These are phyloP conservation scores for Cheilosia soror DNA, from an alignment of 2,888 invertebrate species.

Conservation along the genomic window DNA sequence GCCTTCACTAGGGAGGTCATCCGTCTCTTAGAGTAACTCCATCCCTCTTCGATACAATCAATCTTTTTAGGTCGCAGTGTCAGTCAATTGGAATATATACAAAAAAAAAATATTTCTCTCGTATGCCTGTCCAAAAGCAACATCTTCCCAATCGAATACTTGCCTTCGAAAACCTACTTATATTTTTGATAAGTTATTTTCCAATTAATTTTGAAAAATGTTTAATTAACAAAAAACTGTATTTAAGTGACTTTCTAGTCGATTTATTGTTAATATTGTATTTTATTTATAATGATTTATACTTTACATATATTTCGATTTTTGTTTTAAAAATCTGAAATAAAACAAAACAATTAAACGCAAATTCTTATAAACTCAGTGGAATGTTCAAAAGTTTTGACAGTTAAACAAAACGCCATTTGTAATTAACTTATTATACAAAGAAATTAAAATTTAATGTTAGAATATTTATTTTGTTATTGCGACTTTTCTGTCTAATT, in stretches of 20 bases:
- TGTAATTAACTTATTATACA: constrained; percentile 36
- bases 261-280: constrained; percentile 21
- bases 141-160: background rate
- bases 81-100: too few species aligned
- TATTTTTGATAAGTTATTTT: constrained; percentile 13
- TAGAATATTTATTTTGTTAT: constrained; percentile 37
- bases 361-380: constrained; percentile 10
- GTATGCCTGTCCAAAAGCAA: too few species aligned
- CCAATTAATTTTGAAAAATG: background rate
- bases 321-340: background rate
- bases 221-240: background rate
- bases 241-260: constrained; percentile 46
- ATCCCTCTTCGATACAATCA: too few species aligned
- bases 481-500: constrained; percentile 25
- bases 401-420: constrained; percentile 30
- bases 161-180: background rate
- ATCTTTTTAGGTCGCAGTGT: too few species aligned
- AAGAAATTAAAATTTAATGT: constrained; percentile 7
- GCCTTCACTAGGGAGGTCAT: too few species aligned
- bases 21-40: too few species aligned
- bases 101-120: too few species aligned
- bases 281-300: background rate
- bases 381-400: constrained; percentile 30
- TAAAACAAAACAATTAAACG: background rate
- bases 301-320: constrained; percentile 20